phyloP scores from a whole-genome alignment of 2,113 vertebrate genomes.

The Beaufortia kweichowensis region DNA sequence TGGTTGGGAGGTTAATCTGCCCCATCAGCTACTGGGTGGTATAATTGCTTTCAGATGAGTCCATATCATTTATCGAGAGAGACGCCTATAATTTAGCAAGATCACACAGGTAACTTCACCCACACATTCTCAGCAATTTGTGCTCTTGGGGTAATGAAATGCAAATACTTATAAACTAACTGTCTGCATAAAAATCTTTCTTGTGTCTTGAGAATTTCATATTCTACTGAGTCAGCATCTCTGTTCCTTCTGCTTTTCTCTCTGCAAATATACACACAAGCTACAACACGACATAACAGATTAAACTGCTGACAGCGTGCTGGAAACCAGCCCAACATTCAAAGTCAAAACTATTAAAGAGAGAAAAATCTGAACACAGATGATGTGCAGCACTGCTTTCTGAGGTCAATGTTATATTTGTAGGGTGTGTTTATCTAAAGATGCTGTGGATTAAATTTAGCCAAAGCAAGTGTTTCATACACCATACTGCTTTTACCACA shows the following conservation, averaged over 20 bases:
- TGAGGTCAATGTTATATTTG: no score
- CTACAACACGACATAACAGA: neutral
- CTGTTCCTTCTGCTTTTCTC: constrained; percentile 48
- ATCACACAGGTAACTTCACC: constrained; percentile 27
- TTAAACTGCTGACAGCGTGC: neutral
- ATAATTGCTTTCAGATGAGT: constrained; percentile 2
- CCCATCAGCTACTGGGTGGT: neutral
- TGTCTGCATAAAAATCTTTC: neutral
- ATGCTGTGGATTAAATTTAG: no score
- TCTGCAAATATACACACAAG: constrained; percentile 25
- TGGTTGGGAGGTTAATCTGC: no score
- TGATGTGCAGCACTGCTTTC: no score
- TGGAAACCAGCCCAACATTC: neutral
- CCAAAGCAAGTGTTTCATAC: no score
- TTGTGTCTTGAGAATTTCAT: neutral
- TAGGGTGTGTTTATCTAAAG: no score
- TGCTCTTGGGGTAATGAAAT: no score
- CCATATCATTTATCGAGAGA: constrained; percentile 19
- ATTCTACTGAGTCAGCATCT: constrained; percentile 1
- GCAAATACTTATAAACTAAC: no score
- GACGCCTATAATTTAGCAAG: constrained; percentile 50
- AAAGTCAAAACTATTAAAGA: neutral
- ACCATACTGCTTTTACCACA: no score
- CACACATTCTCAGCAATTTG: neutral
- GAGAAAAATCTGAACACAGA: no score